These are phyloP conservation scores for Notodonta ziczac DNA, from an alignment of 2,888 invertebrate genomes.

Conservation along the genomic window DNA sequence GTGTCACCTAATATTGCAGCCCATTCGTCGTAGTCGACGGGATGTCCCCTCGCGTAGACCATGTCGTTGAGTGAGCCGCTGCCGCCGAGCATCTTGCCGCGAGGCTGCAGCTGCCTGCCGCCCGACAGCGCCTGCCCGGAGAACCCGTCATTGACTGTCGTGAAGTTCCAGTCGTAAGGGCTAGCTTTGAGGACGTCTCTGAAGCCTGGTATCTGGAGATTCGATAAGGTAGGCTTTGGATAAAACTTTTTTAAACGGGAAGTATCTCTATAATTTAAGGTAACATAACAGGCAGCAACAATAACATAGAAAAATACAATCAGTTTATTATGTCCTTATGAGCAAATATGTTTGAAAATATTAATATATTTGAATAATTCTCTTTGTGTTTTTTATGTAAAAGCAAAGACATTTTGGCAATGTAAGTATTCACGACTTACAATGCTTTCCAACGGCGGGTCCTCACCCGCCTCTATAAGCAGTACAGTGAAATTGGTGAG, in stretches of 20 bases:
- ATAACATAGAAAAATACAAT: not conserved
- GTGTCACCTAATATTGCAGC: constrained; percentile 48
- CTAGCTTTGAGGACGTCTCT: constrained; percentile 49
- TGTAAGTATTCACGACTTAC: constrained; percentile 44
- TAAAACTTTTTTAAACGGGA: too few species aligned
- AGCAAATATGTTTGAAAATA: too few species aligned
- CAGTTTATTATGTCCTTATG: too few species aligned
- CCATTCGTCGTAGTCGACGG: constrained; percentile 71
- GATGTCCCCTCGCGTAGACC: constrained; percentile 71
- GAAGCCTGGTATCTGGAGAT: constrained; percentile 63
- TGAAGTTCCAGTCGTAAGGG: constrained; percentile 72
- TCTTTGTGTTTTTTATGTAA: too few species aligned
- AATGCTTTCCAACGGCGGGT: constrained; percentile 66
- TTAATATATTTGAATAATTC: too few species aligned
- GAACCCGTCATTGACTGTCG: constrained; percentile 52
- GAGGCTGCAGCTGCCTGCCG: constrained; percentile 62
- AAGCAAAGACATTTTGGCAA: too few species aligned
- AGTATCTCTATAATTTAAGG: too few species aligned
- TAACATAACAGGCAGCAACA: not conserved
- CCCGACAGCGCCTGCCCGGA: constrained; percentile 59
- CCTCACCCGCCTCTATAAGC: constrained; percentile 69
- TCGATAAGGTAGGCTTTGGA: not conserved
- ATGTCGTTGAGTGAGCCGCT: constrained; percentile 71
- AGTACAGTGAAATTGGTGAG: constrained; percentile 48
- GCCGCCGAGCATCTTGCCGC: constrained; percentile 71